A percentile compares a stretch with the other conserved stretches of the same genome.
phyloP scores from a whole-genome alignment of 2,888 invertebrate genomes.

The Noctua janthina region DNA sequence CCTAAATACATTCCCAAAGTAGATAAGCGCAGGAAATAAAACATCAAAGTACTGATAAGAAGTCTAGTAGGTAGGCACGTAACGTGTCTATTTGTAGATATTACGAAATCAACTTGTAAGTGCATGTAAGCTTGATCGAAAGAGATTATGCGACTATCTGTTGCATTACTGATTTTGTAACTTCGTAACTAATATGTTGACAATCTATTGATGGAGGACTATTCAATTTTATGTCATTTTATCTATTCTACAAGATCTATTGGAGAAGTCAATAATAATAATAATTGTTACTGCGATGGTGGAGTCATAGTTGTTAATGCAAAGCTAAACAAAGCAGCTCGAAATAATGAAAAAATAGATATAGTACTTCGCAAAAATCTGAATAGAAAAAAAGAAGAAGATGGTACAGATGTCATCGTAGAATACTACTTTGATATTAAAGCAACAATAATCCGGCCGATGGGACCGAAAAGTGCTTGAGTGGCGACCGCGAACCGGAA shows the following conservation, averaged over 20 bases:
- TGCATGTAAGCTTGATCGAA: constrained; percentile 55
- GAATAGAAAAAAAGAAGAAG: not conserved
- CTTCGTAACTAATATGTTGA: constrained; percentile 16
- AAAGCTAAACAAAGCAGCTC: not conserved
- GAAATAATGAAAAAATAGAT: not conserved
- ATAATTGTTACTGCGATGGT: too few species aligned
- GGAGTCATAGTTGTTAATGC: not conserved
- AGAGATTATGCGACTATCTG: constrained; percentile 36
- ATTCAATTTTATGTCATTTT: not conserved
- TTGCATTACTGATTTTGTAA: constrained; percentile 30
- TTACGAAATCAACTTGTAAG: constrained; percentile 67
- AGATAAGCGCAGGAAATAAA: constrained; percentile 87
- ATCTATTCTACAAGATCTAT: not conserved
- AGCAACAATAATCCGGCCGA: not conserved
- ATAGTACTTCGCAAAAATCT: not conserved
- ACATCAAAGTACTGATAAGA: constrained; percentile 84
- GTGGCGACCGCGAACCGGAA: too few species aligned
- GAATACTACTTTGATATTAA: not conserved
- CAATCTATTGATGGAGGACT: constrained; percentile 9
- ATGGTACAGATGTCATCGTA: not conserved
- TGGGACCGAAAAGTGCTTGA: too few species aligned
- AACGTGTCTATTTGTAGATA: constrained; percentile 72
- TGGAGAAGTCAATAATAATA: not conserved
- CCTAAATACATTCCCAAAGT: constrained; percentile 71
- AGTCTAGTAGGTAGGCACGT: constrained; percentile 42